Conservation (phyloP, 2,797 vertebrate genomes). For the Xenentodon cancila region DNA sequence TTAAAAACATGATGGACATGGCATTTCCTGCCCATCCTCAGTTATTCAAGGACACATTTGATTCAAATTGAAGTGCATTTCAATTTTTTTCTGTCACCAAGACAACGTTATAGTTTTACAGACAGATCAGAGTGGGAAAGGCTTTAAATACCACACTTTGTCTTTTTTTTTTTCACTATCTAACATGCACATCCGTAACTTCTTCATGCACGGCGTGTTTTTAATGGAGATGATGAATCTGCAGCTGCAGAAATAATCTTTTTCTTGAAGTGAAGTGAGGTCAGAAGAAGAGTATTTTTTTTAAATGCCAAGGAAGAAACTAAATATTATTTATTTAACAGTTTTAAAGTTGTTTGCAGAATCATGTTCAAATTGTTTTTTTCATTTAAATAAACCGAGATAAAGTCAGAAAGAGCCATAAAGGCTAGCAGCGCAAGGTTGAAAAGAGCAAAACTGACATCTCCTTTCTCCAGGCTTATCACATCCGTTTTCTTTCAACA, state of each 20-base stretch:
- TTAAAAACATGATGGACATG: slow-evolving; percentile 61
- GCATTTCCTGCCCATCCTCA: slow-evolving; percentile 59
- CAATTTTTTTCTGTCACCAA: slow-evolving; percentile 53
- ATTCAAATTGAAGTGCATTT: slow-evolving; percentile 39
- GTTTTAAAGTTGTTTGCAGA: slow-evolving; percentile 40
- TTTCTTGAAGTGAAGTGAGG: slow-evolving; percentile 47
- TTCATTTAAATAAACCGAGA: slow-evolving; percentile 14
- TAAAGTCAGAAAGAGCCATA: slow-evolving; percentile 36
- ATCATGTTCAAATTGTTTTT: slow-evolving; percentile 46
- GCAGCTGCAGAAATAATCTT: slow-evolving; percentile 33
- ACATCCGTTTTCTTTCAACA: slow-evolving; percentile 65
- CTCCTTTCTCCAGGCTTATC: slow-evolving; percentile 61
- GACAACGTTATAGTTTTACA: slow-evolving; percentile 49
- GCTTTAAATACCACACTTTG: slow-evolving; percentile 71
- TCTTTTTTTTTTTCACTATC: background rate
- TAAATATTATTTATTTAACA: slow-evolving; percentile 35
- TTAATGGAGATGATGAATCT: slow-evolving; percentile 50
- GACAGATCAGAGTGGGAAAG: slow-evolving; percentile 62
- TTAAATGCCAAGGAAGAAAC: slow-evolving; percentile 63
- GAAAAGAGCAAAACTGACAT: slow-evolving; percentile 62
- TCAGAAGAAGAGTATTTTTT: slow-evolving; percentile 46
- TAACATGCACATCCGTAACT: slow-evolving; percentile 1
- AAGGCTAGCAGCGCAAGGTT: slow-evolving; percentile 45
- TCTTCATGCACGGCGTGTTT: slow-evolving; percentile 22
- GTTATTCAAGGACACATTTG: slow-evolving; percentile 51